Percentiles rank a stretch among this genome's conserved stretches.
phyloP scores from a whole-genome alignment of 30 jellyfish, hydroid and myxozoan genomes.

The Aurelia aurita region DNA sequence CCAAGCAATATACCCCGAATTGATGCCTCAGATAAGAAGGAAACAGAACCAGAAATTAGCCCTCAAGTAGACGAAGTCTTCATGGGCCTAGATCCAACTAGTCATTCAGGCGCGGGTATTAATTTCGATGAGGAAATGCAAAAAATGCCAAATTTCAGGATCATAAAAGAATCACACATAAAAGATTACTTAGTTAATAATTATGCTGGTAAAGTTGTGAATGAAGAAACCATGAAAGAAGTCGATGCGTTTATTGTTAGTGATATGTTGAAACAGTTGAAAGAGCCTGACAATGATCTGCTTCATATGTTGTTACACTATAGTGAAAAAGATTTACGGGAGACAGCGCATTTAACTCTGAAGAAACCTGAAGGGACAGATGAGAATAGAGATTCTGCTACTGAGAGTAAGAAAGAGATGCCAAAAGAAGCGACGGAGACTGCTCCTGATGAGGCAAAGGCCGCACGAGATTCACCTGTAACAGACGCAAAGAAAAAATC shows the following conservation, averaged over 20 bases:
- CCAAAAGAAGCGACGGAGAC: no score
- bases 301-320: constrained; percentile 50
- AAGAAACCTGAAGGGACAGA: no score
- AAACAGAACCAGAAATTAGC: no score
- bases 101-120: background rate
- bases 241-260: constrained; percentile 51
- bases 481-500: no score
- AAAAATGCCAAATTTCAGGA: constrained; percentile 45
- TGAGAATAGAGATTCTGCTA: no score
- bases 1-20: background rate
- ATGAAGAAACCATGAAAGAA: constrained; percentile 29
- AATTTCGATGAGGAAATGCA: constrained; percentile 20
- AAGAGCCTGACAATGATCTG: constrained; percentile 59
- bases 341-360: no score
- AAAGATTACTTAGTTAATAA: constrained; percentile 37
- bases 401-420: no score
- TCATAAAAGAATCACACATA: constrained; percentile 36
- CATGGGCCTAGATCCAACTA: background rate
- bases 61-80: no score
- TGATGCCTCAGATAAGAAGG: background rate
- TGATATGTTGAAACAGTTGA: constrained; percentile 54
- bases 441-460: no score
- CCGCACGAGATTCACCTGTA: no score
- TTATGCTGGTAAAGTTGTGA: constrained; percentile 37
- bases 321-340: constrained; percentile 38